Evolutionary conservation across 2,113 vertebrate genomes (phyloP).

Genomic region (Clarias magur): DNA sequence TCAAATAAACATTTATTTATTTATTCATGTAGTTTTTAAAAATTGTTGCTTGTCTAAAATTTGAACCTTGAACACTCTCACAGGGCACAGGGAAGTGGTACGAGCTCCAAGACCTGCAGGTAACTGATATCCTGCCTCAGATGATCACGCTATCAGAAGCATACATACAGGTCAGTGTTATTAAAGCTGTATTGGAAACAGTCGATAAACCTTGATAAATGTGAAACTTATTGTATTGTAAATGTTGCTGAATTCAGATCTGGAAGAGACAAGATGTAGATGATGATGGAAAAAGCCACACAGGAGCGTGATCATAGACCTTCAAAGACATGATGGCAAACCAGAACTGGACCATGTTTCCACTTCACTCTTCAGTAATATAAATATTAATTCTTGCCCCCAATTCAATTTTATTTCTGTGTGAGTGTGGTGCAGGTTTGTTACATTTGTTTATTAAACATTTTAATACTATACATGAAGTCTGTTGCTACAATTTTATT

Average conservation of each 20-base stretch:
- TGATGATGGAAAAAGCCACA: slow-evolving; percentile 79
- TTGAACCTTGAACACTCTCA: slow-evolving; percentile 53
- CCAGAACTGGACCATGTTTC: background rate
- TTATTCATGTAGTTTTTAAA: background rate
- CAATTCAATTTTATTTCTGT: background rate
- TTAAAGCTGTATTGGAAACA: background rate
- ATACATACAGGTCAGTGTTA: slow-evolving; percentile 87
- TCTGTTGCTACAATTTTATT: background rate
- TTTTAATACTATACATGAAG: background rate
- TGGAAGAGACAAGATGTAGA: slow-evolving; percentile 85
- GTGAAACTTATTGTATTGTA: background rate
- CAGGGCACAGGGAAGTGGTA: slow-evolving; percentile 98
- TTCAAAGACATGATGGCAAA: background rate
- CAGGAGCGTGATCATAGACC: slow-evolving; percentile 72
- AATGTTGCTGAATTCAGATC: slow-evolving; percentile 73
- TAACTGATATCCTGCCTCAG: slow-evolving; percentile 94
- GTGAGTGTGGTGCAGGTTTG: background rate
- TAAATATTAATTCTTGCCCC: background rate
- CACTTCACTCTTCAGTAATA: background rate
- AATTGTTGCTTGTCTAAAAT: background rate
- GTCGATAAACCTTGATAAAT: background rate
- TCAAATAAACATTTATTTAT: too few species aligned
- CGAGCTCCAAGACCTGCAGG: slow-evolving; percentile 95
- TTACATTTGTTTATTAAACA: slow-evolving; percentile 27
- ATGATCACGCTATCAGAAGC: slow-evolving; percentile 97